A percentile compares a stretch with the other conserved stretches of the same genome.
Conservation (phyloP, 2,888 invertebrate genomes). For the Norana najaformis region DNA sequence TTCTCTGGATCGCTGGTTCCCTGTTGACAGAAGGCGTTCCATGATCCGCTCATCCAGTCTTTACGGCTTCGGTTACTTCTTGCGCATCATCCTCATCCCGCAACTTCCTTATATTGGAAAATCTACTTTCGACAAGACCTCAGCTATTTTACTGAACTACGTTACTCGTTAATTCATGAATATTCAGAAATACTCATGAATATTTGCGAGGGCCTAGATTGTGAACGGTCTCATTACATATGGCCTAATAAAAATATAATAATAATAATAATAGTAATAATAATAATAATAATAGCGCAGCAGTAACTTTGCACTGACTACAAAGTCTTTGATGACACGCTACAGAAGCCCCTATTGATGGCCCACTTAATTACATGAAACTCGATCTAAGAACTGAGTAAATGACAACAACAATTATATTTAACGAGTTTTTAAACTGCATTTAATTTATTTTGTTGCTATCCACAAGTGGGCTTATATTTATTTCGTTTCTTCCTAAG, state of each 20-base stretch:
- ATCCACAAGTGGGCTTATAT: not conserved
- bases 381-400: not conserved
- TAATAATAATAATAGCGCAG: too few relatives aligned
- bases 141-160: not conserved
- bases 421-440: not conserved
- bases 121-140: not conserved
- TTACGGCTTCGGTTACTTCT: not conserved
- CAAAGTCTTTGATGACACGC: too few relatives aligned
- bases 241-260: not conserved
- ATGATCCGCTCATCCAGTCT: not conserved
- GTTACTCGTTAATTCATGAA: not conserved
- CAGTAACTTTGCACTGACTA: too few relatives aligned
- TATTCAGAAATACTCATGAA: not conserved
- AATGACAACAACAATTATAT: not conserved
- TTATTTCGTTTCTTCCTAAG: not conserved
- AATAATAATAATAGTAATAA: too few relatives aligned
- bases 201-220: not conserved
- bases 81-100: not conserved
- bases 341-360: too few relatives aligned
- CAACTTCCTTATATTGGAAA: not conserved
- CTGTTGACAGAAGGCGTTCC: not conserved
- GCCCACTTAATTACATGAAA: not conserved
- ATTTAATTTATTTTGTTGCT: not conserved
- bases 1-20: not conserved
- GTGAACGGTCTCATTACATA: too few relatives aligned